phyloP scores from a whole-genome alignment of 2,888 invertebrate species.

The Arrhopalites spinosus region DNA sequence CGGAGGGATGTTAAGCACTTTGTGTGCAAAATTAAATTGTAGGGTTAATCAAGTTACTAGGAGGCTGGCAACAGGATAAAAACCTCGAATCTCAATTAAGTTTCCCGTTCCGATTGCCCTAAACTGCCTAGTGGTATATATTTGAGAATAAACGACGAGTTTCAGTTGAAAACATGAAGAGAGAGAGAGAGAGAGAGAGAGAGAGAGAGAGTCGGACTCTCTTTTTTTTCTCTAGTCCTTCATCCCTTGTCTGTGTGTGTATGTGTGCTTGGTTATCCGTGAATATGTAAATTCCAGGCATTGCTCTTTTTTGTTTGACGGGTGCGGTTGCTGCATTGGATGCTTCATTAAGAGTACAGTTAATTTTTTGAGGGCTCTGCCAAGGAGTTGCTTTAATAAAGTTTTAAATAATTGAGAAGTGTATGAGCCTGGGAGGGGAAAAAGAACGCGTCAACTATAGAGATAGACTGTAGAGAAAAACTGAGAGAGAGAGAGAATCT shows the following conservation, averaged over 20 bases:
- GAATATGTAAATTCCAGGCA: slow-evolving; percentile 26
- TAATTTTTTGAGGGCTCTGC: slow-evolving; percentile 39
- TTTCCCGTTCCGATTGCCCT: slow-evolving; percentile 40
- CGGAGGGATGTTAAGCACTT: slow-evolving; percentile 47
- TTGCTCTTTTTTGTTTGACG: slow-evolving; percentile 45
- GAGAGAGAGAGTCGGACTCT: too few relatives aligned
- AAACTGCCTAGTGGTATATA: slow-evolving; percentile 7
- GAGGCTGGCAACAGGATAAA: slow-evolving; percentile 42
- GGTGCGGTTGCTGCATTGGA: slow-evolving; percentile 47
- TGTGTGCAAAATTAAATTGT: slow-evolving; percentile 48
- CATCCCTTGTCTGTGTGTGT: not conserved
- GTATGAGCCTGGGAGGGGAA: slow-evolving; percentile 46
- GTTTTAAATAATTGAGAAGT: slow-evolving; percentile 51
- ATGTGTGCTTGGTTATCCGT: not conserved
- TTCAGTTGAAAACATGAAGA: too few relatives aligned
- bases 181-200: too few relatives aligned
- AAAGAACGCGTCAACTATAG: slow-evolving; percentile 12
- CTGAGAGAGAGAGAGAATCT: slow-evolving; percentile 28
- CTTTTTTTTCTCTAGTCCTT: too few relatives aligned
- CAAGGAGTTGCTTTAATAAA: slow-evolving; percentile 49
- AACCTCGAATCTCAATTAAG: slow-evolving; percentile 49
- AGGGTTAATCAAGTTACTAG: slow-evolving; percentile 47
- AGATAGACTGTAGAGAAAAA: not conserved
- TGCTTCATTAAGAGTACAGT: slow-evolving; percentile 45
- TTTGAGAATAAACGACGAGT: slow-evolving; percentile 6